Base-by-base conservation (phyloP, 2,888 invertebrate species). In the Lasius platythorax region DNA sequence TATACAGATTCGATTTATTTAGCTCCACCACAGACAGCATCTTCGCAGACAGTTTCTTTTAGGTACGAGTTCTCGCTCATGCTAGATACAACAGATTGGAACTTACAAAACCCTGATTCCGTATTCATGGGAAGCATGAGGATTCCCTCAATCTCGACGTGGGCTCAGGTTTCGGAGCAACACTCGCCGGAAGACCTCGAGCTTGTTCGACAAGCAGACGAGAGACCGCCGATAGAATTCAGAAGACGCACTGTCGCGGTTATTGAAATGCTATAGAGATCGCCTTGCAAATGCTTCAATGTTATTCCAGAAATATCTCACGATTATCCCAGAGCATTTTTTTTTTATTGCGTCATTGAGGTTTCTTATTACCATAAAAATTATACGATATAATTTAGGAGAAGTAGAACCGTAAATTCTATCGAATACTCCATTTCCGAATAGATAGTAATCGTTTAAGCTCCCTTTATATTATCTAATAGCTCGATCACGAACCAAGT, bases 41-140 rank as follows among this genome's bases (percentile, higher is more conserved):
- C 23, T 9, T 78, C n/a, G 68, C 78, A 43, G 56, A 37, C 18
- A 74, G 46, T 81, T 81, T 81, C 74, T 81, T 81, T 73, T 46
- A 79, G 58, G 30, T 58, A 23, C 43, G 46, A 46, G 61, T 33
- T n/a, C 46, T 12, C 28, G 61, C 33, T 33, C 23, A 33, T 30
- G 63, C 30, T 67, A 66, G 82, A 56, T 82, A 78, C 85, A 88
- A 82, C 88, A 85, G 88, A 83, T 83, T 85, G 89, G 78, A 88
- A 88, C 85, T 87, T 84, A 84, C 82, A 84, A 82, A 82, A 79
- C 73, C 81, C 86, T 90, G 87, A 92, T 92, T 89, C 75, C 82
- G 91, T 91, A 91, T 93, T 92, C 92, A 90, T 91, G 91, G 88
- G 88, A 91, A 89, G 86, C 87, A 83, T 84, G 85, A 87, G 87